Evolutionary conservation across 2,888 invertebrate genomes (phyloP).

Genomic region (Charanyca ferruginea): DNA sequence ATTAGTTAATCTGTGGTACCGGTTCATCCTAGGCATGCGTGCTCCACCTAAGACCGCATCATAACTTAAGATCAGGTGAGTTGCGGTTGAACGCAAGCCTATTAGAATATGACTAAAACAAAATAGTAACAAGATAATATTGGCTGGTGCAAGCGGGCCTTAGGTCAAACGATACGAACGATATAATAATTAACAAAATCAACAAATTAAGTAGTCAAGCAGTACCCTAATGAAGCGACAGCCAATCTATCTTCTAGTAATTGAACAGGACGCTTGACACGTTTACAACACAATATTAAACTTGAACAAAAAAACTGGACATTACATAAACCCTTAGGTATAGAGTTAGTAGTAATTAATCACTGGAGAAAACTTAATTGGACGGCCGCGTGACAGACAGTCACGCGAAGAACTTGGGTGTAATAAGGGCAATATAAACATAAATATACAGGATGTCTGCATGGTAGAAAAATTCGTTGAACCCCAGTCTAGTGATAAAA

Average conservation of each 20-base stretch:
- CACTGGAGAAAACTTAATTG: slow-evolving; percentile 86
- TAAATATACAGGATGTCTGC: slow-evolving; percentile 8
- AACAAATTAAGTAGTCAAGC: slow-evolving; percentile 27
- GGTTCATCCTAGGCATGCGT: too few species aligned
- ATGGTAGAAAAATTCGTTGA: neutral
- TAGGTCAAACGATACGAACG: slow-evolving; percentile 1
- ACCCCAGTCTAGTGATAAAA: neutral
- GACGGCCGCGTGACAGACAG: slow-evolving; percentile 78
- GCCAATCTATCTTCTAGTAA: slow-evolving; percentile 55
- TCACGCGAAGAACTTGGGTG: slow-evolving; percentile 72
- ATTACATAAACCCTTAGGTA: slow-evolving; percentile 58
- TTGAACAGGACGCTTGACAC: slow-evolving; percentile 52
- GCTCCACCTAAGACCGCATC: too few species aligned
- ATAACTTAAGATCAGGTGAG: too few species aligned
- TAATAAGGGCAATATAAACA: slow-evolving; percentile 33
- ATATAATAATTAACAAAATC: slow-evolving; percentile 20
- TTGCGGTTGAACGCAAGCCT: too few species aligned
- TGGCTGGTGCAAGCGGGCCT: too few species aligned
- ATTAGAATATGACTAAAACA: too few species aligned
- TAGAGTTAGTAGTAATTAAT: slow-evolving; percentile 77
- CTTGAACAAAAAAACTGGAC: slow-evolving; percentile 50
- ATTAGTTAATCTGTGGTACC: too few species aligned
- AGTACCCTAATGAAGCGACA: slow-evolving; percentile 39
- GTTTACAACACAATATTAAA: slow-evolving; percentile 37
- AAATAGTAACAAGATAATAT: too few species aligned